A percentile compares a stretch with the other conserved stretches of the same genome.
These are phyloP conservation scores for Rhinichthys klamathensis DNA, from an alignment of 2,113 vertebrate genomes.

Conservation along the genomic window DNA sequence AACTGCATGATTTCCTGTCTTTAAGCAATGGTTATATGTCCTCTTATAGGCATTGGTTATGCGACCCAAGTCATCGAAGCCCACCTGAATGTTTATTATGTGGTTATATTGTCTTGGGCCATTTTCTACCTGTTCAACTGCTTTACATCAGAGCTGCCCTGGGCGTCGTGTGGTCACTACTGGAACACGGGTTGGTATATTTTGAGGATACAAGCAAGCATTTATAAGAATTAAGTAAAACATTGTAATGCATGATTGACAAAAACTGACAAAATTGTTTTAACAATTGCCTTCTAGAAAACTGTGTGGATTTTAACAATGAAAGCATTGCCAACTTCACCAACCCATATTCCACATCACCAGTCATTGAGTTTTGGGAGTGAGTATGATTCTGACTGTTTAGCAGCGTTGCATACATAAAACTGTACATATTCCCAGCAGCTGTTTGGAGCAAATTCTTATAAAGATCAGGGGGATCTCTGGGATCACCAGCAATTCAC, in stretches of 20 bases:
- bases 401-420: neutral
- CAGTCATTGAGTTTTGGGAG: slow-evolving; percentile 99
- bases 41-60: slow-evolving; percentile 89
- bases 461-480: neutral
- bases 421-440: neutral
- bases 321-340: slow-evolving; percentile 91
- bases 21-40: neutral
- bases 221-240: neutral
- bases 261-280: neutral
- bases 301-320: slow-evolving; percentile 92
- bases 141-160: slow-evolving; percentile 95
- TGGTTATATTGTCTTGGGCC: slow-evolving; percentile 97
- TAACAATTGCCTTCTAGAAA: slow-evolving; percentile 75
- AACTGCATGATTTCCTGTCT: neutral
- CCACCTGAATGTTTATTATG: slow-evolving; percentile 95
- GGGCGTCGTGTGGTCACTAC: slow-evolving; percentile 94
- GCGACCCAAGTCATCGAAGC: slow-evolving; percentile 98
- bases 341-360: slow-evolving; percentile 89
- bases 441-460: neutral
- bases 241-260: neutral
- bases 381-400: slow-evolving; percentile 78
- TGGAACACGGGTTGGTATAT: slow-evolving; percentile 93
- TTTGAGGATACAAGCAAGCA: neutral
- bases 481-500: slow-evolving; percentile 29
- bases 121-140: slow-evolving; percentile 99